Evolutionary conservation across 2,113 vertebrate genomes (phyloP), one percentile per base, ranked within the genome.

Genomic region (Beaufortia kweichowensis): DNA sequence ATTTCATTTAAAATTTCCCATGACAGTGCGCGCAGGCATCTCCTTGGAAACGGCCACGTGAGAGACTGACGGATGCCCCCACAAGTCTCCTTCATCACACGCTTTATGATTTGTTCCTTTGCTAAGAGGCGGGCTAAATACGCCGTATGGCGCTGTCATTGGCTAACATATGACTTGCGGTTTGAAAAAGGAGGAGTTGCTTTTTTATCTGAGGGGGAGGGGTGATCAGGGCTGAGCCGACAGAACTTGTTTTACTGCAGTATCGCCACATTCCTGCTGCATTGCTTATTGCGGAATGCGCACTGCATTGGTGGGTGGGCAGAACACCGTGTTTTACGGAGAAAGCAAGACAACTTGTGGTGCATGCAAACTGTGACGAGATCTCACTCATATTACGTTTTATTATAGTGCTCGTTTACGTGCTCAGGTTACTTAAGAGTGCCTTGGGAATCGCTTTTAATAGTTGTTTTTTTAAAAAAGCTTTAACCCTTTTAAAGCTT

Each of bases 241-340:
- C 33, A 61, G 39, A 68, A 56, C 46, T 61, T 60, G 24, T 88
- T 89, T 88, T 92, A 91, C 91, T 88, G 92, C 91, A 92, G 90
- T 90, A 86, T 90, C 88, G 83, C 83, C 87, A 83, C 64, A 87
- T 88, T 88, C 87, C 84, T 91, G 86, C 86, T 89, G 79, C 87
- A 89, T 87, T 89, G 85, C 87, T 88, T 89, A 87, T 90, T 91
- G 89, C 89, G 88, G 89, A 86, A 90, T 88, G 86, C 85, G 86
- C 83, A 86, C 82, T 79, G 64, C 83, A 85, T 81, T 86, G 76
- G 71, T 85, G 85, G 83, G 82, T 85, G 86, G 86, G 83, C 85
- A 87, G 46, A 76, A 68, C 77, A 19, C 76, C 81, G 86, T 72
- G 83, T 73, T 81, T 73, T 46, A 76, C 81, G 66, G 78, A 81